Percentiles rank a stretch among this genome's conserved stretches.
These are phyloP conservation scores for Pemphigus obesinymphae DNA, from an alignment of 1,140 invertebrate species.

Conservation along the genomic window DNA sequence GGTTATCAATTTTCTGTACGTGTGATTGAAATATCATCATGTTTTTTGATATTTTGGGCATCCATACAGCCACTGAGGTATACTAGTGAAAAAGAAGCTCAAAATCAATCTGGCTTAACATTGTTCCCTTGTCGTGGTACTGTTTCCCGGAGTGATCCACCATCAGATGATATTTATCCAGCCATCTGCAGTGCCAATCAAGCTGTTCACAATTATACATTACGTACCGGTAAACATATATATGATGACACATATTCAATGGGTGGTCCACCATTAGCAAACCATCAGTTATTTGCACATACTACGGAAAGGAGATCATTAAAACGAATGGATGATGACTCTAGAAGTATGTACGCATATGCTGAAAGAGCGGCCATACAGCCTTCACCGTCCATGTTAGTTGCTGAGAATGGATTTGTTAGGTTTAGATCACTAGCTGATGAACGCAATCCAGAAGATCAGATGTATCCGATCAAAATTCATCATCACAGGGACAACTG, in stretches of 20 bases:
- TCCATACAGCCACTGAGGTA: conserved; percentile 55
- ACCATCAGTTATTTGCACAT: conserved; percentile 46
- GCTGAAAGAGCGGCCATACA: conserved; percentile 46
- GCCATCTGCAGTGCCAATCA: conserved; percentile 80
- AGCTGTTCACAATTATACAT: conserved; percentile 74
- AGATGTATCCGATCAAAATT: conserved; percentile 38
- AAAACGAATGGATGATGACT: conserved; percentile 46
- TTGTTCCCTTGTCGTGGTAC: conserved; percentile 62
- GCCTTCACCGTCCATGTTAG: conserved; percentile 62
- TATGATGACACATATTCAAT: conserved; percentile 63
- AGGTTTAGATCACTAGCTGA: conserved; percentile 67
- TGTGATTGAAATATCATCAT: conserved; percentile 76
- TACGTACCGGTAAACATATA: conserved; percentile 70
- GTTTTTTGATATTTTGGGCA: conserved; percentile 74
- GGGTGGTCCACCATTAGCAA: conserved; percentile 53
- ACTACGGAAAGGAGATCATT: conserved; percentile 50
- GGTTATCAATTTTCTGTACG: conserved; percentile 78
- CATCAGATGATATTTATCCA: conserved; percentile 62
- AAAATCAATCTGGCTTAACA: conserved; percentile 59
- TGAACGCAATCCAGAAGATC: conserved; percentile 38
- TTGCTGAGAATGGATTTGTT: conserved; percentile 79
- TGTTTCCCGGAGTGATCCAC: conserved; percentile 45
- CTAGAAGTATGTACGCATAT: conserved; percentile 39
- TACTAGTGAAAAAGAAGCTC: conserved; percentile 52
- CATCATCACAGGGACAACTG: conserved; percentile 39